Base-by-base conservation (phyloP, 2,113 vertebrate species). In the Peucedramus taeniatus region DNA sequence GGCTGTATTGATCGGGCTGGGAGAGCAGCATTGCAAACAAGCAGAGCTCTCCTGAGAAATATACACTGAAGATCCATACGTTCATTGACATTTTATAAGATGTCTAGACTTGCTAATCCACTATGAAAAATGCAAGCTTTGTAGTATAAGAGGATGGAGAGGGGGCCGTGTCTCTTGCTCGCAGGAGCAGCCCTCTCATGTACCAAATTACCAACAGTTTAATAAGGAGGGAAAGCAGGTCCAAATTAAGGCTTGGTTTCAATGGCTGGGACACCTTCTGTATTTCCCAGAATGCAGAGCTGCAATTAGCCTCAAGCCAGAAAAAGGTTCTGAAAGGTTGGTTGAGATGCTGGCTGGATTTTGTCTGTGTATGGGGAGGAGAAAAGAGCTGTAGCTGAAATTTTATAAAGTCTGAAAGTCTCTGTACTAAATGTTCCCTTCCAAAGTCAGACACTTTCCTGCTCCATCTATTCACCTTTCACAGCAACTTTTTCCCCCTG, bases 21-120 rank as follows among this genome's bases (percentile, higher is more conserved):
- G 93, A 96, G 53, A 87, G 60, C 18, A 18, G 91, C 90, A 90
- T 0, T 86, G 69, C 77, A 97, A 95, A 96, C 94, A 95, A 96
- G 89, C 89, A 63, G 17, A 79, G n/a, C 71, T 94, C 97, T 98
- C 97, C 87, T 66, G 97, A 96, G 97, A 91, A 91, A 94, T 78
- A 51, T 6, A 53, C 39, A 33, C 63, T 15, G 94, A 97, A 89
- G 96, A 98, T 96, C 97, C 96, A 97, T 97, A 97, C 97, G 6
- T 94, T 80, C 92, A 96, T 83, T 97, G 97, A 97, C 97, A 95
- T 98, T 97, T 97, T 96, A 94, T 97, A 90, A 87, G 88, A 94
- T 94, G 96, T 97, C 97, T 97, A 97, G 96, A 96, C 96, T 96
- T 70, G 89, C 74, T 97, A 97, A 98, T 97, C 92, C 87, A 97